Evolutionary conservation across 1,140 invertebrate genomes (phyloP).

Genomic region (Octopus bimaculoides): DNA sequence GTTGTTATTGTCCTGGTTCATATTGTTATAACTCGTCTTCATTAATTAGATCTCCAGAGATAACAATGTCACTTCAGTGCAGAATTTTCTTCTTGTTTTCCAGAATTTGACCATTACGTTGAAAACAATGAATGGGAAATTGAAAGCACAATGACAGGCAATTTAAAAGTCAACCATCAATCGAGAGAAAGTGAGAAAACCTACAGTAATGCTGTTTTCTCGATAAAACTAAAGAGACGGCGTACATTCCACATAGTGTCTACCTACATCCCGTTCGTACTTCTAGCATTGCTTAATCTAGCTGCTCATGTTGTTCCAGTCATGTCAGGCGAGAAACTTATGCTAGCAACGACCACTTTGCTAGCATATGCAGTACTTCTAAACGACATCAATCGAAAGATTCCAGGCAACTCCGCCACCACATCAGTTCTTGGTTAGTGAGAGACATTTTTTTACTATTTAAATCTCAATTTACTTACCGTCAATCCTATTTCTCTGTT

Average conservation of each 20-base stretch:
- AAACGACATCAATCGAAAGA: neutral
- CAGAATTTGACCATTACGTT: constrained; percentile 5
- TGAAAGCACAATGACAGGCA: neutral
- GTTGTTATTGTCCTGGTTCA: too few relatives aligned
- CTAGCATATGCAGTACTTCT: neutral
- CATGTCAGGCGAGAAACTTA: constrained; percentile 4
- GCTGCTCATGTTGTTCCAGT: neutral
- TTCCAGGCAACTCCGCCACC: neutral
- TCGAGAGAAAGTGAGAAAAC: neutral
- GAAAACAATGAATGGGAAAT: neutral
- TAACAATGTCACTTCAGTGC: too few relatives aligned
- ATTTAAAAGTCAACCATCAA: neutral
- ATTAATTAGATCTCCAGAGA: too few relatives aligned
- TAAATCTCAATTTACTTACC: too few relatives aligned
- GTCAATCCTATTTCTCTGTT: neutral
- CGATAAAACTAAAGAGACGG: neutral
- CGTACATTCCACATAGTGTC: constrained; percentile 2
- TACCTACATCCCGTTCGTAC: constrained; percentile 9
- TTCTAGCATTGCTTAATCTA: constrained; percentile 1
- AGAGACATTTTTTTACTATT: neutral
- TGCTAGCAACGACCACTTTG: neutral
- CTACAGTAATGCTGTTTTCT: neutral
- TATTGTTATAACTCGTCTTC: too few relatives aligned
- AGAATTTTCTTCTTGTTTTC: neutral
- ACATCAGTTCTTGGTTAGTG: constrained; percentile 5